phyloP scores from a whole-genome alignment of 2,888 invertebrate genomes.

The Caenorhabditis wallacei region DNA sequence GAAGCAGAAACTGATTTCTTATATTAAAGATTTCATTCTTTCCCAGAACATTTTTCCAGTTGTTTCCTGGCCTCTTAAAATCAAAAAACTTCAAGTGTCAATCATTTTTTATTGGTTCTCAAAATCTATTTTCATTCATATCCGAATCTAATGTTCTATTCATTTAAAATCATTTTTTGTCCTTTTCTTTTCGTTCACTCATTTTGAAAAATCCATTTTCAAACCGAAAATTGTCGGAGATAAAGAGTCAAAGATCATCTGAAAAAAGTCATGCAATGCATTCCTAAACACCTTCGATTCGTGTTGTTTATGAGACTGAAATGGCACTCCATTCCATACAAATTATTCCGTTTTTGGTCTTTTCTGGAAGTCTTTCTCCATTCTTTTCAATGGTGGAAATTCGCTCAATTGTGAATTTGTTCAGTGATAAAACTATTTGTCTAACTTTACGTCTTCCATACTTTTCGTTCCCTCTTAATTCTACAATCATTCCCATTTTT shows the following conservation, averaged over 20 bases:
- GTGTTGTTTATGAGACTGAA: constrained; percentile 2
- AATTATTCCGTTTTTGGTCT: constrained; percentile 6
- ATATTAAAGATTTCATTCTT: neutral
- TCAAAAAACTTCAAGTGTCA: neutral
- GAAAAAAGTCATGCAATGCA: constrained; percentile 27
- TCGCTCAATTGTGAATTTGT: neutral
- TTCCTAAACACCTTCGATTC: constrained; percentile 22
- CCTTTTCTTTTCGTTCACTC: neutral
- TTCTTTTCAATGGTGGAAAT: neutral
- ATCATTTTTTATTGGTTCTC: neutral
- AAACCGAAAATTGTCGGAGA: neutral
- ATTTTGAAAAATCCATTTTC: neutral
- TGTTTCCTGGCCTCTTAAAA: neutral
- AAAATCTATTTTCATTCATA: constrained; percentile 14
- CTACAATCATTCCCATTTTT: neutral
- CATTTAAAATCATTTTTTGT: constrained; percentile 17
- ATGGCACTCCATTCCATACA: neutral
- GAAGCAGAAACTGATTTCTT: neutral
- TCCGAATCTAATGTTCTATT: constrained; percentile 10
- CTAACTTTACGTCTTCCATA: constrained; percentile 4
- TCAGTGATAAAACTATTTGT: constrained; percentile 17
- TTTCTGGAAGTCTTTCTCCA: neutral
- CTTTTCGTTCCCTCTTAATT: neutral
- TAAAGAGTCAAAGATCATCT: constrained; percentile 30
- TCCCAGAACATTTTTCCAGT: no score